phyloP scores from a whole-genome alignment of 2,888 invertebrate species.

The Ganaspis brasiliensis region DNA sequence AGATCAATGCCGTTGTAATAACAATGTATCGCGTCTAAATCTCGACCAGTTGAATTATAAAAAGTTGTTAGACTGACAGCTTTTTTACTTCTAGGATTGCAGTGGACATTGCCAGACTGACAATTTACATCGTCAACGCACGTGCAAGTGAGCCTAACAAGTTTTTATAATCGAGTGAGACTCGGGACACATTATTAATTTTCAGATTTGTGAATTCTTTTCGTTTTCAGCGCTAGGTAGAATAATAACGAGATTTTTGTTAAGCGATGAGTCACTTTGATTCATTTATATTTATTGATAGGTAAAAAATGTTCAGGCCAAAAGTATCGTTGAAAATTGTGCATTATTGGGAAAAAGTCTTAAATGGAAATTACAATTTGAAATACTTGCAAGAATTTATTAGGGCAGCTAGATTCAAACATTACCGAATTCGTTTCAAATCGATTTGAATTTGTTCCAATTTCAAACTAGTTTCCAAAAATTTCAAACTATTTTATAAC shows the following conservation, averaged over 20 bases:
- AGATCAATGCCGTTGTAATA: conserved; percentile 39
- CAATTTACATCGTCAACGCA: conserved; percentile 25
- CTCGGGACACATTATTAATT: conserved; percentile 32
- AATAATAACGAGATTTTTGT: background rate
- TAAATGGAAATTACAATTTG: no score
- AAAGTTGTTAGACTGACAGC: conserved; percentile 38
- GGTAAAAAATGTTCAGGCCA: no score
- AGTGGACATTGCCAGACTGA: conserved; percentile 32
- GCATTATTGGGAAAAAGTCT: no score
- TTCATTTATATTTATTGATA: no score
- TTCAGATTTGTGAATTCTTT: conserved; percentile 10
- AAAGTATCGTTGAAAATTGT: no score
- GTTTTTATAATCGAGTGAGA: conserved; percentile 33
- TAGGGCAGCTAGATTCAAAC: no score
- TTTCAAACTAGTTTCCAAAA: no score
- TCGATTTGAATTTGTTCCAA: no score
- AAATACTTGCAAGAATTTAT: no score
- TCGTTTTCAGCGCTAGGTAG: background rate
- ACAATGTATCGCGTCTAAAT: conserved; percentile 27
- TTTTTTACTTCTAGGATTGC: conserved; percentile 6
- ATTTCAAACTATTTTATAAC: no score
- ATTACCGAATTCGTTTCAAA: no score
- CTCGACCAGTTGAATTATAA: background rate
- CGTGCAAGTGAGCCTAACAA: conserved; percentile 25
- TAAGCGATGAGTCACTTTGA: no score